A percentile compares a stretch with the other conserved stretches of the same genome.
Conservation (phyloP, 2,113 vertebrate species). For the Butorides virescens region DNA sequence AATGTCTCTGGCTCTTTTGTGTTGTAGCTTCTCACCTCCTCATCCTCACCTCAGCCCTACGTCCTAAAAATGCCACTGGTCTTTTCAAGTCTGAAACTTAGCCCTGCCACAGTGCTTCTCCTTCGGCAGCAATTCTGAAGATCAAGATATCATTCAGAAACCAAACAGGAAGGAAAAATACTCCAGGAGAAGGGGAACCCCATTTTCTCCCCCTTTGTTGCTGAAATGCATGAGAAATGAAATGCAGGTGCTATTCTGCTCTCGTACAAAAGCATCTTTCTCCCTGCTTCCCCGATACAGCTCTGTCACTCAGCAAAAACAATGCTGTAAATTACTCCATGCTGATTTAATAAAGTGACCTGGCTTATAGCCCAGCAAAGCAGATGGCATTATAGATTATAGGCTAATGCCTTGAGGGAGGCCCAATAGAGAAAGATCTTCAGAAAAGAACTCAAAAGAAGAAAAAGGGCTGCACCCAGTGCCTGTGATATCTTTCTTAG, state of each 20-base stretch:
- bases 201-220: neutral
- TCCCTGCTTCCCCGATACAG: neutral
- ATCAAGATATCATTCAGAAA: neutral
- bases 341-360: constrained; percentile 56
- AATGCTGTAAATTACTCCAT: neutral
- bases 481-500: neutral
- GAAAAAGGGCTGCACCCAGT: neutral
- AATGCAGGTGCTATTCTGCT: neutral
- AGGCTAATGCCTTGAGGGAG: constrained; percentile 36
- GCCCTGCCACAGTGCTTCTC: neutral
- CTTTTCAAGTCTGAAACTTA: neutral
- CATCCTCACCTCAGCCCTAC: neutral
- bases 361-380: constrained; percentile 36
- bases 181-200: neutral
- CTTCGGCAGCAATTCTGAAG: neutral
- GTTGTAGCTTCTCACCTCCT: neutral
- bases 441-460: neutral
- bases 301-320: neutral
- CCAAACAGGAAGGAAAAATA: neutral
- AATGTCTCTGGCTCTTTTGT: neutral
- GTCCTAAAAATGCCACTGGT: neutral
- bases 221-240: neutral
- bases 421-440: neutral
- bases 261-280: neutral
- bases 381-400: constrained; percentile 64